Percentiles rank a stretch among this genome's conserved stretches.
Conservation (phyloP, 2,797 vertebrate genomes). For the Sphaeramia orbicularis region DNA sequence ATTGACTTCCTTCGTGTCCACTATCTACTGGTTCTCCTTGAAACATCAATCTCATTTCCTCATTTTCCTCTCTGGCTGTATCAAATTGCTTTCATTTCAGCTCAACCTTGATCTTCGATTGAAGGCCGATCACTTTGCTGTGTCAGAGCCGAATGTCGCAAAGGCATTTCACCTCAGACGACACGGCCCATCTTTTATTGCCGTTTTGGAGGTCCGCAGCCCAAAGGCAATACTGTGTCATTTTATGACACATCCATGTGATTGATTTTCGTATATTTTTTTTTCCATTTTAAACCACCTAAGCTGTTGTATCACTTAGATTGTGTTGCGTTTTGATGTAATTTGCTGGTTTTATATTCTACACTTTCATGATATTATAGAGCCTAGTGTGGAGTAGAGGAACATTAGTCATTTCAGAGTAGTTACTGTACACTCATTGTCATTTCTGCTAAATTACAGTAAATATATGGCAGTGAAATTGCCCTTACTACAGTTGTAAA, state of each 20-base stretch:
- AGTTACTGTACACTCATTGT: too few relatives aligned
- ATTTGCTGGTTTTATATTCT: conserved; percentile 3
- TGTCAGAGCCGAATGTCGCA: conserved; percentile 65
- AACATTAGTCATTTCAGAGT: too few relatives aligned
- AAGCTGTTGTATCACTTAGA: not conserved
- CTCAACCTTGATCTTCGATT: conserved; percentile 66
- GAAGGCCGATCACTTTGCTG: conserved; percentile 65
- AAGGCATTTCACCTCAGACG: conserved; percentile 60
- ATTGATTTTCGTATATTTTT: conserved; percentile 17
- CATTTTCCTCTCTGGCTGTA: conserved; percentile 53
- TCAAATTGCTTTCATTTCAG: conserved; percentile 73
- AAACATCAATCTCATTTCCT: conserved; percentile 67
- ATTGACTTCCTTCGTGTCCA: conserved; percentile 41
- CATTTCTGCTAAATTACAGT: too few relatives aligned
- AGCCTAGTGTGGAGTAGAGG: too few relatives aligned
- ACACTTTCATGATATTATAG: too few relatives aligned
- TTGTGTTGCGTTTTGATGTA: not conserved
- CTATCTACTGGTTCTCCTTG: conserved; percentile 50
- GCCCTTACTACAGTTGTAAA: too few relatives aligned
- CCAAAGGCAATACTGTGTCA: conserved; percentile 16
- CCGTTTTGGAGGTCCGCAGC: conserved; percentile 28
- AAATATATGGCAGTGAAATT: too few relatives aligned
- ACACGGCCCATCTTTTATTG: conserved; percentile 39
- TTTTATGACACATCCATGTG: conserved; percentile 24
- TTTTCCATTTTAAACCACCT: conserved; percentile 20